Evolutionary conservation across 2,113 vertebrate species (phyloP).

Genomic region (Heterocephalus glaber): DNA sequence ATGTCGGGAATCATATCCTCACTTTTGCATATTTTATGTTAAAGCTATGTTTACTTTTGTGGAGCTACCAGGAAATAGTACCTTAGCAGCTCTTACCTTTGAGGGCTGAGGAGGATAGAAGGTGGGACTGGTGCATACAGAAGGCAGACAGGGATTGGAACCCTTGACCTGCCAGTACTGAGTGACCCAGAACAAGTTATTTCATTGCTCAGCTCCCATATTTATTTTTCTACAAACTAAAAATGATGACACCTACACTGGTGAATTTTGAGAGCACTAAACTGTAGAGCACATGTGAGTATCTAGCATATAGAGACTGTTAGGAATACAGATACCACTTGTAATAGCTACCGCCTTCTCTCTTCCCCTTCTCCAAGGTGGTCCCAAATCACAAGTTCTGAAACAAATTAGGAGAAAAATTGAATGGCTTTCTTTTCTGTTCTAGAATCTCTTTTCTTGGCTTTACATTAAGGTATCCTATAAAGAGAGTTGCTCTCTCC

Average conservation of each 20-base stretch:
- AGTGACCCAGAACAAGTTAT: neutral
- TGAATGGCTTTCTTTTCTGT: neutral
- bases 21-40: neutral
- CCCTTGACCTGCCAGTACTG: neutral
- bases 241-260: neutral
- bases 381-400: neutral
- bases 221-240: slow-evolving; percentile 44
- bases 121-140: neutral
- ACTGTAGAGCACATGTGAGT: neutral
- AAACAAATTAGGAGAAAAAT: neutral
- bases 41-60: neutral
- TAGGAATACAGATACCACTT: neutral
- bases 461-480: neutral
- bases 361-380: neutral
- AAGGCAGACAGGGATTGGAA: neutral
- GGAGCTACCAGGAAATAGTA: neutral
- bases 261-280: neutral
- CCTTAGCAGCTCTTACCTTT: neutral
- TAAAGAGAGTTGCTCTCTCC: neutral
- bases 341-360: neutral
- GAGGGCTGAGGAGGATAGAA: neutral
- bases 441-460: neutral
- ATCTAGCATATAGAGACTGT: neutral
- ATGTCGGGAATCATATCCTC: neutral
- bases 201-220: neutral